Conservation (phyloP, 1,140 invertebrate species). For the Aphelinus certus region DNA sequence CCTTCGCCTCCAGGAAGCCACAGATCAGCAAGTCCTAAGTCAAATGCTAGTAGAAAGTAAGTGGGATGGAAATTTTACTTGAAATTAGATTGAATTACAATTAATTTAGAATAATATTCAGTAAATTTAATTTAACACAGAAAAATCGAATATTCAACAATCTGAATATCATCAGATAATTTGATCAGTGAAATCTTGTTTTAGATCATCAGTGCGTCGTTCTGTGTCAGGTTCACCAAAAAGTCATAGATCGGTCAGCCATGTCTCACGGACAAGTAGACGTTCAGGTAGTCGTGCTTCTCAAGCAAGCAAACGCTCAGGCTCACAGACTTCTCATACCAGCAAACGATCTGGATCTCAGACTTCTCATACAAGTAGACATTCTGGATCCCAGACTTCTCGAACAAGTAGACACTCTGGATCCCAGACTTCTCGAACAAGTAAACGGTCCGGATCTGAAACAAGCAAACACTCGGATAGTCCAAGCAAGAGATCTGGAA, state of each 20-base stretch:
- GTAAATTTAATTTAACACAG: too few species aligned
- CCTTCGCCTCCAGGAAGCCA: constrained; percentile 53
- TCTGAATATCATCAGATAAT: too few species aligned
- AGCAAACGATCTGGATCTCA: constrained; percentile 35
- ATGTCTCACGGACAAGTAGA: constrained; percentile 19
- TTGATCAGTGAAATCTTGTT: background rate
- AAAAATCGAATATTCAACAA: too few species aligned
- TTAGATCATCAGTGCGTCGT: background rate
- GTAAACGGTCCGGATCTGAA: constrained; percentile 40
- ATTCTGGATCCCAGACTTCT: constrained; percentile 38
- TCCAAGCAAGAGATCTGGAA: constrained; percentile 22
- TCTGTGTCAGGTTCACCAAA: constrained; percentile 27
- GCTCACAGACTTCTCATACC: constrained; percentile 43
- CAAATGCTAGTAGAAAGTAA: constrained; percentile 45
- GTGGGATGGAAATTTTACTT: background rate
- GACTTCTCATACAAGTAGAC: constrained; percentile 27
- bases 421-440: constrained; percentile 32
- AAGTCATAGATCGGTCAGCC: constrained; percentile 38
- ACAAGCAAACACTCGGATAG: background rate
- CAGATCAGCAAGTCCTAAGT: constrained; percentile 50
- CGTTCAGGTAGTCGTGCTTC: constrained; percentile 44
- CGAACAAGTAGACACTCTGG: constrained; percentile 44
- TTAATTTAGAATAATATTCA: too few species aligned
- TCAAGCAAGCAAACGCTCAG: constrained; percentile 49
- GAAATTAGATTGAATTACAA: too few species aligned